Evolutionary conservation across 2,797 vertebrate genomes (phyloP).

Genomic region (Hydrolagus colliei): DNA sequence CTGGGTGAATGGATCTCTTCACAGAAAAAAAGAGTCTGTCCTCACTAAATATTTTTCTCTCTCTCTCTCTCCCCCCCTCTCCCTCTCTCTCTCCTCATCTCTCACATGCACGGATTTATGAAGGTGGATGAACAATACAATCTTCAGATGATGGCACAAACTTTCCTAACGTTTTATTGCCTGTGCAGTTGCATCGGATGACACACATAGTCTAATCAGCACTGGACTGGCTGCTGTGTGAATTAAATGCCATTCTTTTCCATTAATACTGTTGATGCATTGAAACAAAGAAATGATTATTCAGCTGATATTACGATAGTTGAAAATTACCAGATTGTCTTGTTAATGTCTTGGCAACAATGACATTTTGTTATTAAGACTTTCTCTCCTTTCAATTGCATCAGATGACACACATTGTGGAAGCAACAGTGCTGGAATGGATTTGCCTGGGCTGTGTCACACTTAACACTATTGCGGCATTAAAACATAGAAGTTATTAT

Average conservation of each 20-base stretch:
- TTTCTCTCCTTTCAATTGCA: constrained; percentile 29
- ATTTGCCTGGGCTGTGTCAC: constrained; percentile 16
- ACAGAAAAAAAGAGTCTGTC: constrained; percentile 99
- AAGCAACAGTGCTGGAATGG: constrained; percentile 4
- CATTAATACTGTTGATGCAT: constrained; percentile 33
- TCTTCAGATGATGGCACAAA: constrained; percentile 33
- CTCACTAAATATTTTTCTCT: constrained; percentile 68
- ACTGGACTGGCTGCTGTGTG: constrained; percentile 23
- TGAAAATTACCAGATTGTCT: constrained; percentile 30
- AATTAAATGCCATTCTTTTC: constrained; percentile 25
- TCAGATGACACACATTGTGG: constrained; percentile 24
- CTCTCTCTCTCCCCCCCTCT: neutral
- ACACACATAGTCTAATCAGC: constrained; percentile 14
- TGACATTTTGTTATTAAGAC: constrained; percentile 32
- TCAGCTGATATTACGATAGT: constrained; percentile 28
- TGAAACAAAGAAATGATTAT: constrained; percentile 33
- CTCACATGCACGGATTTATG: constrained; percentile 87
- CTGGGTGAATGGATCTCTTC: constrained; percentile 99
- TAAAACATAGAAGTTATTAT: constrained; percentile 26
- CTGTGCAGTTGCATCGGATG: constrained; percentile 27
- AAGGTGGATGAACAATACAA: constrained; percentile 63
- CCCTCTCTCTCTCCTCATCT: constrained; percentile 56
- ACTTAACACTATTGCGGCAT: constrained; percentile 10
- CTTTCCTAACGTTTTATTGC: constrained; percentile 29
- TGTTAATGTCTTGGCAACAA: constrained; percentile 29